These are phyloP conservation scores for Silurus asotus DNA, from an alignment of 2,113 vertebrate genomes.

Conservation along the genomic window DNA sequence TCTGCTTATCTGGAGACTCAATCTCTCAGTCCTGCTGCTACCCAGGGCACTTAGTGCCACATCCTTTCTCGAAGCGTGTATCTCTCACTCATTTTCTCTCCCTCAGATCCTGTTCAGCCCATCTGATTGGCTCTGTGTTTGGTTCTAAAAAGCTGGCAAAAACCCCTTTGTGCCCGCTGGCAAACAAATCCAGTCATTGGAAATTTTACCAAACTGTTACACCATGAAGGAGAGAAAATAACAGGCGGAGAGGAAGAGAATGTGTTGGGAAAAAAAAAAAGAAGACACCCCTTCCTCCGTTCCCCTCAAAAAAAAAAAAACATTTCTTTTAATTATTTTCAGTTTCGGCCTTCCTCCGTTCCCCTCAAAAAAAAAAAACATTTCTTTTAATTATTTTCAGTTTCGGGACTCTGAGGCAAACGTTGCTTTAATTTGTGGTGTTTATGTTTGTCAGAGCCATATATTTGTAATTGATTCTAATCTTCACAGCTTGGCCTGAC, in stretches of 20 bases:
- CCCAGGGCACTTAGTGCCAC: slow-evolving; percentile 31
- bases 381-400: not conserved
- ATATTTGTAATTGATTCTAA: not conserved
- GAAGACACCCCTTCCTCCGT: not conserved
- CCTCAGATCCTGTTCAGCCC: slow-evolving; percentile 31
- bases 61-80: slow-evolving; percentile 32
- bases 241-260: slow-evolving; percentile 17
- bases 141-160: slow-evolving; percentile 39
- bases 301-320: not conserved
- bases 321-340: not conserved
- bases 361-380: not conserved
- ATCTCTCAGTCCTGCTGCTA: slow-evolving; percentile 31
- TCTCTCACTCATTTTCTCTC: slow-evolving; percentile 19
- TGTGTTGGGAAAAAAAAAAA: slow-evolving; percentile 3
- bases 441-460: not conserved
- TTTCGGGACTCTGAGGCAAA: not conserved
- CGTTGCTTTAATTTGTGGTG: not conserved
- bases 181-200: slow-evolving; percentile 27
- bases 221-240: slow-evolving; percentile 49
- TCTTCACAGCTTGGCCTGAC: not conserved
- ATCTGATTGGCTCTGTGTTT: slow-evolving; percentile 35
- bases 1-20: slow-evolving; percentile 37
- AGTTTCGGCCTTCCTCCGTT: no score
- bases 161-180: slow-evolving; percentile 39
- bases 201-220: slow-evolving; percentile 52